phyloP scores from a whole-genome alignment of 2,113 vertebrate genomes.

The Haliaeetus leucogaster region DNA sequence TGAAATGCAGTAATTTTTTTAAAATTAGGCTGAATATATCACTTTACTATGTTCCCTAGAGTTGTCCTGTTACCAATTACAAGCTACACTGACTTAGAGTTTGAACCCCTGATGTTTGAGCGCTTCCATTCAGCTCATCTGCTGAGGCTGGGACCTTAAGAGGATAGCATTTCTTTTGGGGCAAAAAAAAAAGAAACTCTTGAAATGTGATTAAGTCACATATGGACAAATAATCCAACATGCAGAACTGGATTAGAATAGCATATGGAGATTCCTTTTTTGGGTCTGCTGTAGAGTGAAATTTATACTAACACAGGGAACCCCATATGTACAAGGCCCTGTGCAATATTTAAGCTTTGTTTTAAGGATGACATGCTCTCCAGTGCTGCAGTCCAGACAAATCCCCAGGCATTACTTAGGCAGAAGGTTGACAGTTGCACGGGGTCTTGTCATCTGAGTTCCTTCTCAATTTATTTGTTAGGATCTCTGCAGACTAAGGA shows the following conservation, averaged over 20 bases:
- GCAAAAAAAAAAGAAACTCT: not conserved
- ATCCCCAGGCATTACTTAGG: not conserved
- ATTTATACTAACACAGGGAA: not conserved
- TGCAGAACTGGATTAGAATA: not conserved
- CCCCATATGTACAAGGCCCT: not conserved
- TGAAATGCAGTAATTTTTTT: not conserved
- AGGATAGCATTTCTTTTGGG: not conserved
- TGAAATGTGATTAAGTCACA: constrained; percentile 4
- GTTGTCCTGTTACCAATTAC: not conserved
- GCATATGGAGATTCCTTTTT: not conserved
- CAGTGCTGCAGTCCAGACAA: not conserved
- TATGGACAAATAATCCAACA: not conserved
- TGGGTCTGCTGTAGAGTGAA: not conserved
- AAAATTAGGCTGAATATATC: not conserved
- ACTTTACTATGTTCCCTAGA: not conserved
- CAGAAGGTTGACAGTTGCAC: not conserved
- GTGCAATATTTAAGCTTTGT: not conserved
- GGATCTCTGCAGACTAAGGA: not conserved
- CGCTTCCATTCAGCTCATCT: not conserved
- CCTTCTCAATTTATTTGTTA: not conserved
- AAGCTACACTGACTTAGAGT: not conserved
- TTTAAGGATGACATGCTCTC: not conserved
- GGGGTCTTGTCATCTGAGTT: not conserved
- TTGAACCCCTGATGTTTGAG: not conserved
- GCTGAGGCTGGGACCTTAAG: not conserved